These are phyloP conservation scores for Steinernema feltiae DNA, from an alignment of 1,140 invertebrate genomes.

Conservation along the genomic window DNA sequence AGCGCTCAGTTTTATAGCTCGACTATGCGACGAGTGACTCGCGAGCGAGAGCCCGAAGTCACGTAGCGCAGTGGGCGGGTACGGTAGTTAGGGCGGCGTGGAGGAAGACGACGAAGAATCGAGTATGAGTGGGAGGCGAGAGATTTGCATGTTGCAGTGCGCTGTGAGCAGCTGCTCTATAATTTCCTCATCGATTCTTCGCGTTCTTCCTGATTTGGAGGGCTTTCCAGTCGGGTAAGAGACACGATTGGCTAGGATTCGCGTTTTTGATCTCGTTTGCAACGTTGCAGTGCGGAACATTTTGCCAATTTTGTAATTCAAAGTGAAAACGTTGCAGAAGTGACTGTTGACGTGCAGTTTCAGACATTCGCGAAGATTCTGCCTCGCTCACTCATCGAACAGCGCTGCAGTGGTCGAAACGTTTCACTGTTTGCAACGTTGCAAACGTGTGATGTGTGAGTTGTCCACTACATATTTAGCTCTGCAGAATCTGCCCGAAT, in stretches of 20 bases:
- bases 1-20: neutral
- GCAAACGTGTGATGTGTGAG: too few relatives aligned
- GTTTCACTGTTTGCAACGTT: too few relatives aligned
- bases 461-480: too few relatives aligned
- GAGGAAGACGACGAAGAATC: neutral
- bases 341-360: too few relatives aligned
- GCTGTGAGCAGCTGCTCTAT: neutral
- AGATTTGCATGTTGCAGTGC: neutral
- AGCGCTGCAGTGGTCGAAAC: too few relatives aligned
- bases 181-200: neutral
- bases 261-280: neutral
- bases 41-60: neutral
- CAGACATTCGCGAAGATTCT: too few relatives aligned
- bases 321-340: too few relatives aligned
- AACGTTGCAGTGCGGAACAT: too few relatives aligned
- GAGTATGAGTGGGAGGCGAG: neutral
- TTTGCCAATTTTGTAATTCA: too few relatives aligned
- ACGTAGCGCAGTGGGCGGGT: constrained; percentile 2
- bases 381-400: too few relatives aligned
- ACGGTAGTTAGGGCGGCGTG: neutral
- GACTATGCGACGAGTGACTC: neutral
- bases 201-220: neutral
- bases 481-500: too few relatives aligned
- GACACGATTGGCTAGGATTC: neutral
- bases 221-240: neutral